Evolutionary conservation across 2,888 invertebrate species (phyloP).

Genomic region (Tachina lurida): DNA sequence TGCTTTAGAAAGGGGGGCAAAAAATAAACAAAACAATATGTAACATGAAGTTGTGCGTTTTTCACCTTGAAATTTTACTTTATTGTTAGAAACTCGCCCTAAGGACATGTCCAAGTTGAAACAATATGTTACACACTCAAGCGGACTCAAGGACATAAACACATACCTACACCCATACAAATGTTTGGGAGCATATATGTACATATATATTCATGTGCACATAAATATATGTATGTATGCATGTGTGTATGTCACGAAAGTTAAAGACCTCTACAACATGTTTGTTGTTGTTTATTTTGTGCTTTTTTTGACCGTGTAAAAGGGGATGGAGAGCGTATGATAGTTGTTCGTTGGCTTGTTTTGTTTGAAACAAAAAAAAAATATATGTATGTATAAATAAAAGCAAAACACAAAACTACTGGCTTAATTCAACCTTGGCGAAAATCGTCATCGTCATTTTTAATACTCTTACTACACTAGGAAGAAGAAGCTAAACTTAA

Average conservation of each 20-base stretch:
- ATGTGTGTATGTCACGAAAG: constrained; percentile 50
- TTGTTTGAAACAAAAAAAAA: constrained; percentile 29
- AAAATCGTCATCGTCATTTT: constrained; percentile 29
- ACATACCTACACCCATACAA: neutral
- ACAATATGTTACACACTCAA: constrained; percentile 27
- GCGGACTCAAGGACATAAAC: neutral
- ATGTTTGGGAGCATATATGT: neutral
- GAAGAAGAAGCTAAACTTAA: constrained; percentile 12
- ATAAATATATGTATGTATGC: constrained; percentile 6
- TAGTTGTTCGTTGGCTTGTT: constrained; percentile 30
- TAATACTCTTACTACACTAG: neutral
- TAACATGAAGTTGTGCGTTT: constrained; percentile 14
- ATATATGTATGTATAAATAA: neutral
- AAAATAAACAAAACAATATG: constrained; percentile 1
- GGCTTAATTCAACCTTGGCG: constrained; percentile 33
- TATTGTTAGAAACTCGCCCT: constrained; percentile 41
- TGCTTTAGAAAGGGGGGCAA: neutral
- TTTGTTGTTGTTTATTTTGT: neutral
- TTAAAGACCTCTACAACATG: constrained; percentile 51
- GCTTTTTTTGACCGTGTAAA: neutral
- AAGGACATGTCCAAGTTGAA: constrained; percentile 30
- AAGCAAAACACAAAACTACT: constrained; percentile 16
- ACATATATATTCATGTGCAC: neutral
- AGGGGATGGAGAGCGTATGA: neutral
- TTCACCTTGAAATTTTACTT: constrained; percentile 36